Evolutionary conservation across 2,888 invertebrate species (phyloP), one percentile per base, ranked within the genome.

Genomic region (Napeogenes inachia): DNA sequence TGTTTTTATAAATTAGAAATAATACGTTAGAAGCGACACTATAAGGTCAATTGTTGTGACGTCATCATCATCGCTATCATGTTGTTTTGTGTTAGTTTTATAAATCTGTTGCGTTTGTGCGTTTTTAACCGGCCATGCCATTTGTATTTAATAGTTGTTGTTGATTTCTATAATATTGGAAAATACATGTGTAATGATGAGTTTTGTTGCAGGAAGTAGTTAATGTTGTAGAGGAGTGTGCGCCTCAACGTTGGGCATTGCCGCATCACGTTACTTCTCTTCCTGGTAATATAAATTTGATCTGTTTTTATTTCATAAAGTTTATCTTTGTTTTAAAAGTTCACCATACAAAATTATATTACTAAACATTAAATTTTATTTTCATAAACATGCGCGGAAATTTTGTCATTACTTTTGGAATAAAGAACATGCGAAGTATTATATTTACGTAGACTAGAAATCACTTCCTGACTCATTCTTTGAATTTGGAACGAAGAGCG

Each of bases 261-360:
- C 93, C 93, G 71, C 92, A 92, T 66, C 92, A 92, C 77, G 91
- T 92, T 65, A 92, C 92, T 53, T 93, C 93, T 12, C 78, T 93
- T 67, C 93, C 93, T 70, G 93, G 93, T 93, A 67, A 61, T 33
- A 10, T 45, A 42, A 10, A 4, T 50, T 12, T 45, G 21, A 21
- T 21, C 21, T 45, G 30, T 47, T 38, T 4, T 55, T 13, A 33
- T n/a, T 35, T n/a, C 5, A n/a, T 3, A 21, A 3, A n/a, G n/a
- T n/a, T 33, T 21, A 1, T 21, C 21, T 21, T 21, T 21, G 21
- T 21, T 21, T 21, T 21, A 21, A 21, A 21, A 21, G 21, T 21
- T 21, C 21, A 21, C 21, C 21, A 21, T 1, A 21, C 21, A 21
- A 21, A 21, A 21, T 21, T 21, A 21, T 21, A 1, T 21, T 21